Evolutionary conservation across 2,797 vertebrate species (phyloP).

Genomic region (Neosalanx taihuensis): DNA sequence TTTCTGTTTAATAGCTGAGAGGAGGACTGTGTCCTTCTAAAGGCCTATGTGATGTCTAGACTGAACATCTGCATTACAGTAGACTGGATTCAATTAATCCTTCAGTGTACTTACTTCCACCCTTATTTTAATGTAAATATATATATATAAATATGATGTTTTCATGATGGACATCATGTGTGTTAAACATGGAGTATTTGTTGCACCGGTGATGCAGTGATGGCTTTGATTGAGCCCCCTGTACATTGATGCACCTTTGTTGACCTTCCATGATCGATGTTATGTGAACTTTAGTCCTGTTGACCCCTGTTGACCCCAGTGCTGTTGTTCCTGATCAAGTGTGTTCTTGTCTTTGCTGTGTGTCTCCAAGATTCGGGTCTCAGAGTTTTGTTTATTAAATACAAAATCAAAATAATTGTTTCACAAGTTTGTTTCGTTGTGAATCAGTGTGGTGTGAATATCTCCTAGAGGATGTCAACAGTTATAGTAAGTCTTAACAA

Average conservation of each 20-base stretch:
- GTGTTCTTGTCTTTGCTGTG: conserved; percentile 24
- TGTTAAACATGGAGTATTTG: background rate
- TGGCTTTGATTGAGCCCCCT: background rate
- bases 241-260: conserved; percentile 23
- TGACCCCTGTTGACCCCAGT: conserved; percentile 24
- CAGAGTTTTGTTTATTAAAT: conserved; percentile 60
- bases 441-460: background rate
- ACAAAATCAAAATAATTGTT: conserved; percentile 6
- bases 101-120: conserved; percentile 32
- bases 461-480: background rate
- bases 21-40: conserved; percentile 62
- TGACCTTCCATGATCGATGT: conserved; percentile 22
- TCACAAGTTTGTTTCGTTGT: background rate
- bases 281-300: conserved; percentile 21
- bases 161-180: background rate
- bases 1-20: conserved; percentile 69
- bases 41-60: conserved; percentile 50
- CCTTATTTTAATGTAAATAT: background rate
- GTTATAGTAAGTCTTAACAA: no score
- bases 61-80: conserved; percentile 62
- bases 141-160: no score
- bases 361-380: conserved; percentile 44
- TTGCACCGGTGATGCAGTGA: background rate
- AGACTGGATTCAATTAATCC: conserved; percentile 44
- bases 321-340: conserved; percentile 4